phyloP scores from a whole-genome alignment of 2,797 vertebrate species.

The Dendrocincla fuliginosa region DNA sequence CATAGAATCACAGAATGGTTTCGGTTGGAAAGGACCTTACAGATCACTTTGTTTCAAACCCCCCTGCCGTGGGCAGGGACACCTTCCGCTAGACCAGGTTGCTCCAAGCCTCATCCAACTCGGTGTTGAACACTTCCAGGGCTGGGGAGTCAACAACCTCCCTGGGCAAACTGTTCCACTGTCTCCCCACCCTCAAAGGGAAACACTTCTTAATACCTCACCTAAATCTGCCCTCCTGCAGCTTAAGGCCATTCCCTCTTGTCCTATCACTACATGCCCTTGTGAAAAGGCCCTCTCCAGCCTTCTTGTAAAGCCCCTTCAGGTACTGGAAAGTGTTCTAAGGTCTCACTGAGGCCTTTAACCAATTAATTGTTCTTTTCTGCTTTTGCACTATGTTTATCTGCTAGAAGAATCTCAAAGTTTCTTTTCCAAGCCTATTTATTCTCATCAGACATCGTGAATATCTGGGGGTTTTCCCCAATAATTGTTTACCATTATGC shows the following conservation, averaged over 20 bases:
- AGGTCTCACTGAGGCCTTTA: neutral
- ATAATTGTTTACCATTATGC: neutral
- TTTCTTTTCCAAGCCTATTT: neutral
- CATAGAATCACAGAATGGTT: neutral
- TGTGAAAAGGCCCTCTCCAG: neutral
- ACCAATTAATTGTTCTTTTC: neutral
- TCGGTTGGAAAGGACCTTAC: neutral
- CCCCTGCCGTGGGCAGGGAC: neutral
- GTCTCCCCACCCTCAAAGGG: neutral
- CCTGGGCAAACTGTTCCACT: neutral
- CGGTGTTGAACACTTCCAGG: neutral
- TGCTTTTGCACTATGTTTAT: neutral
- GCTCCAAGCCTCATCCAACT: neutral
- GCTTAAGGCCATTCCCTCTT: neutral
- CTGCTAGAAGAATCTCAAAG: neutral
- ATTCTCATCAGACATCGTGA: neutral
- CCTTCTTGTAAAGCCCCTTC: neutral
- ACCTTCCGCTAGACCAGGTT: neutral
- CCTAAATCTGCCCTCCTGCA: neutral
- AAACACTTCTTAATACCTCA: neutral
- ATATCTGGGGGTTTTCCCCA: accelerated
- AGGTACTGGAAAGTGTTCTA: neutral
- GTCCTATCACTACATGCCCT: neutral
- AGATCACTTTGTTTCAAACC: neutral
- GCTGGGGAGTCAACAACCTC: neutral